Conservation (phyloP, 2,113 vertebrate species). For the Macroglossus sobrinus region DNA sequence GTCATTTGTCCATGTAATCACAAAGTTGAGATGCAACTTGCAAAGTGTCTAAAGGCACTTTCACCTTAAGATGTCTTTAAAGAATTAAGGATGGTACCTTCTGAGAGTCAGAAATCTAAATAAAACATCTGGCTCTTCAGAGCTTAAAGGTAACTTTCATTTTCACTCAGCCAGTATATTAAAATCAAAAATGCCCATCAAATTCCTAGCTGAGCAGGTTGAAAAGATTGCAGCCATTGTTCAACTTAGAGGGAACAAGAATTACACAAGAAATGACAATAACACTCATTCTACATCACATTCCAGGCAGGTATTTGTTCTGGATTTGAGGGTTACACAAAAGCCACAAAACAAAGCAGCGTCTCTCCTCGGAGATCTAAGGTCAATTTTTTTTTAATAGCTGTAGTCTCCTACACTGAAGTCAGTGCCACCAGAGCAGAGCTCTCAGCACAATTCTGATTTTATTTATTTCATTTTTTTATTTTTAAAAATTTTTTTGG, state of each 20-base stretch:
- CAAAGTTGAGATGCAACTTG: neutral
- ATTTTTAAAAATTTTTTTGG: neutral
- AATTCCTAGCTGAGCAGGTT: neutral
- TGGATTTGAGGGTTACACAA: neutral
- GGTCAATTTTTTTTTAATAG: neutral
- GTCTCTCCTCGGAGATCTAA: conserved; percentile 13
- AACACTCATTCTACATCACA: neutral
- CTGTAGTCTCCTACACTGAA: too few species aligned
- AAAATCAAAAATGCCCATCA: neutral
- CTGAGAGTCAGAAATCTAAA: neutral
- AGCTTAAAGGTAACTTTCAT: neutral
- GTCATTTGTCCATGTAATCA: neutral
- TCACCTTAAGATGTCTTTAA: neutral
- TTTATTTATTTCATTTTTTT: neutral
- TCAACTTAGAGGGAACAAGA: neutral
- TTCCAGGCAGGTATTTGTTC: neutral
- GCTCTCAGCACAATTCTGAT: neutral
- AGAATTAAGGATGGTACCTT: neutral
- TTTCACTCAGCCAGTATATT: accelerated
- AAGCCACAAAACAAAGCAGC: conserved; percentile 4
- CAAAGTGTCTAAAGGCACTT: neutral
- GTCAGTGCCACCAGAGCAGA: neutral
- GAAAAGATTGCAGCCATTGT: neutral
- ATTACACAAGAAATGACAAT: neutral
- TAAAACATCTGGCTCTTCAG: neutral